Base-by-base conservation (phyloP, 2,113 vertebrate species). In the Alligator mississippiensis region DNA sequence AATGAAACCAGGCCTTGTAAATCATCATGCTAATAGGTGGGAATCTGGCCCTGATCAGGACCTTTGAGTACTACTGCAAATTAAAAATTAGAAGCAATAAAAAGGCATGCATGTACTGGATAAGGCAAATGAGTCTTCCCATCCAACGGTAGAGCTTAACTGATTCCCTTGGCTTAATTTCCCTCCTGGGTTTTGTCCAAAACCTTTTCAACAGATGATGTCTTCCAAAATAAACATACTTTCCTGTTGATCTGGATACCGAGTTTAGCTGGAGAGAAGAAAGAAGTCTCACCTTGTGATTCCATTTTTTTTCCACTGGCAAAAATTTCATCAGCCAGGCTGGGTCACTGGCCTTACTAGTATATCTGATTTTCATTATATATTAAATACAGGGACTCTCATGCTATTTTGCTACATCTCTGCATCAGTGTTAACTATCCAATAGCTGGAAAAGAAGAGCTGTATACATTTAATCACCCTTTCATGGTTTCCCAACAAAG, bases 141-240 rank as follows among this genome's bases (percentile, higher is more conserved):
- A 94, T 92, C 57, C 79, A 89, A 91, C 87, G 83, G 84, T 83
- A 66, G 77, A 84, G 85, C 92, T 92, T 27, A 22, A 85, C 93
- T 64, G 87, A 77, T 82, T 94, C 92, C 88, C 95, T 72, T 90
- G 91, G 85, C 55, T 47, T 94, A 94, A 95, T 19, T 96, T 61
- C 76, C 72, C 83, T n/a, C 59, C 84, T 97, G 91, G 91, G 88
- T 92, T 95, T 92, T 66, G 72, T 62, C 92, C 94, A 96, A 94
- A 82, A 34, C 55, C 87, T 93, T 96, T 95, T 95, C 92, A 95
- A 47, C 91, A 91, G 89, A 17, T 76, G 66, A 34, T 8, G 9
- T 27, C 85, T 95, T 97, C 92, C 94, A 96, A 95, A 94, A 75
- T 59, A 97, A 96, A 95, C 92, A 95, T 90, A 74, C 85, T 92